These are phyloP conservation scores for Herminia tarsipennalis DNA, from an alignment of 2,888 invertebrate species.

Conservation along the genomic window DNA sequence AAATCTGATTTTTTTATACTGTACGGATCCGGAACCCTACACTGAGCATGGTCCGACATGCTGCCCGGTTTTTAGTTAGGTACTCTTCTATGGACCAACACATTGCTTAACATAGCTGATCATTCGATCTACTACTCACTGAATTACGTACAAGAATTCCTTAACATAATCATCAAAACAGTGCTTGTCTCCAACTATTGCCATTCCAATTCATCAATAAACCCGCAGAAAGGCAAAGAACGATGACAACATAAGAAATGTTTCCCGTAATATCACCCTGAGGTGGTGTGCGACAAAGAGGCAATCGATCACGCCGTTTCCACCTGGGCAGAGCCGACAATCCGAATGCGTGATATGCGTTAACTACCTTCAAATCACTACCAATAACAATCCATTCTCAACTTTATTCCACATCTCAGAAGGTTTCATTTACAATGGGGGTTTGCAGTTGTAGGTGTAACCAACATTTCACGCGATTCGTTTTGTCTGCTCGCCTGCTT, in stretches of 20 bases:
- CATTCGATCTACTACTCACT: neutral
- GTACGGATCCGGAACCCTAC: too few species aligned
- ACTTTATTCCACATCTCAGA: conserved; percentile 43
- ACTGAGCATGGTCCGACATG: too few species aligned
- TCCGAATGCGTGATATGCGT: conserved; percentile 75
- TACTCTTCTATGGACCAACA: too few species aligned
- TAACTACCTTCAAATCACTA: conserved; percentile 63
- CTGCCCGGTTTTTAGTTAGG: too few species aligned
- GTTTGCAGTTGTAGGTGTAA: conserved; percentile 33
- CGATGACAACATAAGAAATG: conserved; percentile 69
- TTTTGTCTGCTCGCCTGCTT: conserved; percentile 65
- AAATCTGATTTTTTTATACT: too few species aligned
- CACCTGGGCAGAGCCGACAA: conserved; percentile 72
- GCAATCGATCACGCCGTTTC: conserved; percentile 75
- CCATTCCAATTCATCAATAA: conserved; percentile 64
- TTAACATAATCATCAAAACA: conserved; percentile 1
- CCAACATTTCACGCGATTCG: conserved; percentile 63
- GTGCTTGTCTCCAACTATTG: conserved; percentile 27
- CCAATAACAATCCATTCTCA: conserved; percentile 36
- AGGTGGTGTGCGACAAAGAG: conserved; percentile 67
- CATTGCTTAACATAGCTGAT: too few species aligned
- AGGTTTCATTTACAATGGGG: conserved; percentile 27
- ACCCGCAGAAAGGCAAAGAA: conserved; percentile 58
- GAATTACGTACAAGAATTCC: too few species aligned
- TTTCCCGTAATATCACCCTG: conserved; percentile 61